Conservation (phyloP, 2,888 invertebrate species). For the Cryptus viduatorius region DNA sequence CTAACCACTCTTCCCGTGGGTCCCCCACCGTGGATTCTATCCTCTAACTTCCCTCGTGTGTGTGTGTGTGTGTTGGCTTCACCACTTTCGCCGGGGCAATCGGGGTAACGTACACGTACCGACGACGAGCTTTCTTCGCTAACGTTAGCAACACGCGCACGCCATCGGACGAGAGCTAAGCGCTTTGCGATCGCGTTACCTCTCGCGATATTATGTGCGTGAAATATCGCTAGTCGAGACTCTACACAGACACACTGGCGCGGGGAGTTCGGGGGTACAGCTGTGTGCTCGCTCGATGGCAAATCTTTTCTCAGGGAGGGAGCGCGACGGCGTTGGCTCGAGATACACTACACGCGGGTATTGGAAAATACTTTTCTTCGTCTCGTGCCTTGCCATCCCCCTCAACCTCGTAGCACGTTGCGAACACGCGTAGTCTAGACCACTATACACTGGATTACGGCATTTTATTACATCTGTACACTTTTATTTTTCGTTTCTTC, state of each 20-base stretch:
- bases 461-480: not conserved
- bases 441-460: conserved; percentile 21
- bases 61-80: not conserved
- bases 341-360: conserved; percentile 12
- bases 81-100: conserved; percentile 9
- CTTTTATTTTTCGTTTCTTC: not conserved
- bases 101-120: conserved; percentile 1
- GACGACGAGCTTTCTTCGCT: conserved; percentile 17
- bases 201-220: conserved; percentile 55
- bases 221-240: conserved; percentile 48
- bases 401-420: conserved; percentile 7
- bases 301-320: not conserved
- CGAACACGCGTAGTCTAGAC: conserved; percentile 37
- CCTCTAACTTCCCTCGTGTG: not conserved
- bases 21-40: not conserved
- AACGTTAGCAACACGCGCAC: conserved; percentile 15
- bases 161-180: conserved; percentile 28
- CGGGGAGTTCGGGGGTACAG: conserved; percentile 6
- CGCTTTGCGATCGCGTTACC: conserved; percentile 42
- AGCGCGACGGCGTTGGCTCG: not conserved
- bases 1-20: conserved; percentile 13
- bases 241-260: conserved; percentile 19
- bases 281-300: not conserved
- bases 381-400: not conserved
- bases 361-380: conserved; percentile 47